These are phyloP conservation scores for Aporophyla nigra DNA, from an alignment of 2,888 invertebrate species.

Conservation along the genomic window DNA sequence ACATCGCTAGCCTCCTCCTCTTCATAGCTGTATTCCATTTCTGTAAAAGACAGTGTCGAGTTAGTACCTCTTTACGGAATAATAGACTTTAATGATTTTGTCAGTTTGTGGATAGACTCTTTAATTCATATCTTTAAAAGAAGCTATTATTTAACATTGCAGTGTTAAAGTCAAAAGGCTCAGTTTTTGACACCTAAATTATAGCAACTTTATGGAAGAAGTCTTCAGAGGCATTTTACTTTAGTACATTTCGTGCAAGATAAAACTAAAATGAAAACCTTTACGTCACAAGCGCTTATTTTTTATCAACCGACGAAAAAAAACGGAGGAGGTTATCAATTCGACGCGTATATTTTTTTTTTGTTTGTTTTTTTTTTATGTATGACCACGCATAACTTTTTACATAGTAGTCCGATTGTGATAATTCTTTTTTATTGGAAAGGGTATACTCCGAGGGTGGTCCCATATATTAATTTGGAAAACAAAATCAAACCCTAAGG, in stretches of 20 bases:
- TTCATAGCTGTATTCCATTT: constrained; percentile 86
- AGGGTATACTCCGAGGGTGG: too few species aligned
- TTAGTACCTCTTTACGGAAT: constrained; percentile 6
- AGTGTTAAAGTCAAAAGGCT: background rate
- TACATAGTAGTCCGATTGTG: too few species aligned
- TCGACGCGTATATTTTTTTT: too few species aligned
- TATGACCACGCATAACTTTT: too few species aligned
- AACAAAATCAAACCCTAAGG: too few species aligned
- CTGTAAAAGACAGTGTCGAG: constrained; percentile 74
- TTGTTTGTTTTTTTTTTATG: too few species aligned
- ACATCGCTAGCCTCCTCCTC: constrained; percentile 85
- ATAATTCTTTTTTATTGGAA: too few species aligned
- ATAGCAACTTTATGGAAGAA: background rate
- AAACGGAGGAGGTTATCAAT: too few species aligned
- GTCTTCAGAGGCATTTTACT: background rate
- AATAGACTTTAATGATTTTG: background rate
- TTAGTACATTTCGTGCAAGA: background rate
- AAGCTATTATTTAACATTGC: background rate
- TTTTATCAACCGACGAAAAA: too few species aligned
- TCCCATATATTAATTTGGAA: too few species aligned
- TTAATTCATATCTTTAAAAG: background rate
- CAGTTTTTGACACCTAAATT: background rate
- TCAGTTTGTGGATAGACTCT: background rate
- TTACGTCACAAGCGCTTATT: background rate
- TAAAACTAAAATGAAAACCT: background rate